phyloP scores from a whole-genome alignment of 1,140 invertebrate genomes.

The Sarcophaga peregrina region DNA sequence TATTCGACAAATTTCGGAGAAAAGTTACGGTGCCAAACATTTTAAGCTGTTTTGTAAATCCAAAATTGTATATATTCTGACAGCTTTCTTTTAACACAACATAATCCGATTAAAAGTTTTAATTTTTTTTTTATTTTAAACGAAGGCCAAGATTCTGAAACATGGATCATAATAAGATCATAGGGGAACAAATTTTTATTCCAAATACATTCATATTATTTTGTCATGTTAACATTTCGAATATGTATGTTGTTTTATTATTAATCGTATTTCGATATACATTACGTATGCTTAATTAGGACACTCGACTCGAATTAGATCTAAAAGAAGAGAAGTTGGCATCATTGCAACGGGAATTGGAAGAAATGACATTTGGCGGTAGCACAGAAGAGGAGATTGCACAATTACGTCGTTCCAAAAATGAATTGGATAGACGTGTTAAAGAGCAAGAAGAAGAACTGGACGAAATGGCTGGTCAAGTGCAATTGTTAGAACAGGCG shows the following conservation, averaged over 20 bases:
- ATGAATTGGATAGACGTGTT: constrained; percentile 86
- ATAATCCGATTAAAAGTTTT: too few relatives aligned
- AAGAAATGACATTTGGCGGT: constrained; percentile 83
- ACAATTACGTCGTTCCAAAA: constrained; percentile 82
- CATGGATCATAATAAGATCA: too few relatives aligned
- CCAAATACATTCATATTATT: not conserved
- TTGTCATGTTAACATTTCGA: not conserved
- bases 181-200: not conserved
- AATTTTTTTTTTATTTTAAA: too few relatives aligned
- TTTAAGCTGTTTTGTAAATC: too few relatives aligned
- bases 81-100: too few relatives aligned
- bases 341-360: constrained; percentile 82
- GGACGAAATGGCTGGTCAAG: constrained; percentile 91
- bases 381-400: constrained; percentile 89
- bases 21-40: too few relatives aligned
- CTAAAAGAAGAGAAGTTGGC: constrained; percentile 85
- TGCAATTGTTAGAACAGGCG: constrained; percentile 86
- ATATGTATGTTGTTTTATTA: not conserved
- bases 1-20: not conserved
- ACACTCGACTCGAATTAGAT: constrained; percentile 86
- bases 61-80: too few relatives aligned
- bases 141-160: too few relatives aligned
- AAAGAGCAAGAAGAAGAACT: constrained; percentile 96
- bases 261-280: not conserved
- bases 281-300: constrained; percentile 69